Base-by-base conservation (phyloP, 1,140 invertebrate species). In the Neodiprion fabricii region DNA sequence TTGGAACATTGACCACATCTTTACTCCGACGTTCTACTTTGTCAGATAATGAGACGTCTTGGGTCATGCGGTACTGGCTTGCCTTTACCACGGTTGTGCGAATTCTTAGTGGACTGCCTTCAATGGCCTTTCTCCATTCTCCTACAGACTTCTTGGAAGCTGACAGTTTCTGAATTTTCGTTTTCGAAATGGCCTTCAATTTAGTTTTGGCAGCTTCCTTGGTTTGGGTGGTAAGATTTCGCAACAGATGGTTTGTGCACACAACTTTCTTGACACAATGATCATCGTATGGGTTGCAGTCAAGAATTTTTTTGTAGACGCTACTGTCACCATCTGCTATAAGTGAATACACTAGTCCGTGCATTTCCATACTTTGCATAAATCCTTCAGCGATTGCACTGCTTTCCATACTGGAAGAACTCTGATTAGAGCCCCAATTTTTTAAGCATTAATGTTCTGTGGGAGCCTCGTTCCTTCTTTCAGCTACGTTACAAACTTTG, bases 281-380 rank as follows among this genome's bases (percentile, higher is more conserved):
- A 11, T 79, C 76, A 67, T 72, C 72, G 70, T 88, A 86, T 5
- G 82, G 81, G 47, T 79, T 77, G 21, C 70, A 69, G 71, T 84
- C 74, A 48, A 75, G 2, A 17, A 89, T 83, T 71, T 77, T 80
- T 9, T 77, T 74, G 72, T 82, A 85, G 2, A 86, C 84, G 65
- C 78, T 86, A 12, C 83, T 85, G 74, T 90, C 89, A 10, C 87
- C 86, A 80, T 90, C 89, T 7, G 77, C 85, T 76, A 90, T 84
- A 1, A 89, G 47, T 66, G 74, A 77, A 74, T 89, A 89, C 40
- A 85, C 84, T 4, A 89, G 4, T 1, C 82, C 78, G 80, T 89
- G 77, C 75, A 81, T 82, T 67, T 81, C 73, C 10, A 86, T 69
- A 71, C 84, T 85, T 10, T 68, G 11, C 53, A 78, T 73, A 79